Conservation (phyloP, 1,140 invertebrate species). For the Ooceraea biroi region DNA sequence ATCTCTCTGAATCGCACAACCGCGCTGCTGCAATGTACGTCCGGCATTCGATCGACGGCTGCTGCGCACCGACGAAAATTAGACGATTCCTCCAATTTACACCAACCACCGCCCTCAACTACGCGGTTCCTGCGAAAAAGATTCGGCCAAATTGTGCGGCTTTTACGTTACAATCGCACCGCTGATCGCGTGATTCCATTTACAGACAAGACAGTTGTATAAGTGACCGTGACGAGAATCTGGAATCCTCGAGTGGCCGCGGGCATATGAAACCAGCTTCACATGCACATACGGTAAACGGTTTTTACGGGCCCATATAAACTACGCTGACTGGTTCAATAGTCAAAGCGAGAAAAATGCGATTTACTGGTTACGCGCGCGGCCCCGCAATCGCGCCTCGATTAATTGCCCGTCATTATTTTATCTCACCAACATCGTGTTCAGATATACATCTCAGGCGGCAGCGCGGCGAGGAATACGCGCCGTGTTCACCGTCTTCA, state of each 20-base stretch:
- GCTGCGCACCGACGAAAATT: constrained; percentile 26
- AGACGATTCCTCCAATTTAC: constrained; percentile 51
- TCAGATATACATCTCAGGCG: neutral
- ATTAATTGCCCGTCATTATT: constrained; percentile 65
- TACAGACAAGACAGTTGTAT: constrained; percentile 66
- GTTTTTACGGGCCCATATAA: constrained; percentile 72
- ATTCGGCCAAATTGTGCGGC: constrained; percentile 36
- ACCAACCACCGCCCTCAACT: constrained; percentile 37
- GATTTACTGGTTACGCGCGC: constrained; percentile 6
- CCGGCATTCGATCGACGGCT: constrained; percentile 24
- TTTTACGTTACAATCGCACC: constrained; percentile 68
- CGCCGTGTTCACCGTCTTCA: neutral
- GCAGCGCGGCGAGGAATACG: neutral
- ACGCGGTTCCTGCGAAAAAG: constrained; percentile 38
- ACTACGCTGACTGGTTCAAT: constrained; percentile 64
- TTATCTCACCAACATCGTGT: constrained; percentile 49
- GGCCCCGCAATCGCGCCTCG: neutral
- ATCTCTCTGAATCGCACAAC: constrained; percentile 1
- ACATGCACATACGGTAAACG: constrained; percentile 67
- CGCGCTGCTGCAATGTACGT: constrained; percentile 12
- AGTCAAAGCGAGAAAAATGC: constrained; percentile 56
- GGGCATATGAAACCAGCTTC: constrained; percentile 70
- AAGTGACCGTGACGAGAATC: constrained; percentile 75
- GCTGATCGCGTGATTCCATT: constrained; percentile 68
- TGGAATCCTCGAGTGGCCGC: constrained; percentile 67